Evolutionary conservation across 92 coral and sea anemone species (phyloP).

Genomic region (Porites divaricata): DNA sequence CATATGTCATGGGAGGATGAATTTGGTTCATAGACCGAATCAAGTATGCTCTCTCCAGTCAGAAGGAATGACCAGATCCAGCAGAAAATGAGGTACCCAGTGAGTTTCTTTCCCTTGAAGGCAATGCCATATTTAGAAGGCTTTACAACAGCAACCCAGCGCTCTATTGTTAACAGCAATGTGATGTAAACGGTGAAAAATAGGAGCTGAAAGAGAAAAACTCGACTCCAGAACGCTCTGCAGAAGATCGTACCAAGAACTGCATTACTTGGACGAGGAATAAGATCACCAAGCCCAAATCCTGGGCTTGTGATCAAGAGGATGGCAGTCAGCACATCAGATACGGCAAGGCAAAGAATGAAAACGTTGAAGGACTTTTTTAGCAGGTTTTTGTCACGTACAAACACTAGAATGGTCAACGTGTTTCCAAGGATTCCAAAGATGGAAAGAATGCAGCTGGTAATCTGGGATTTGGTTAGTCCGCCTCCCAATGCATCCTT

Average conservation of each 20-base stretch:
- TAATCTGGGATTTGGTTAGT: too few relatives aligned
- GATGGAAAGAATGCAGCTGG: too few relatives aligned
- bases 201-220: slow-evolving; percentile 71
- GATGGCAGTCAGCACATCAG: not conserved
- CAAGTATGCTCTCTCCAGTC: not conserved
- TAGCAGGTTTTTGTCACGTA: not conserved
- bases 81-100: slow-evolving; percentile 49
- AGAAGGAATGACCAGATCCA: slow-evolving; percentile 58
- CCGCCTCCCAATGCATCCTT: too few relatives aligned
- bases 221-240: slow-evolving; percentile 69
- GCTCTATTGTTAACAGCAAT: slow-evolving; percentile 79
- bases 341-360: not conserved
- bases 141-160: slow-evolving; percentile 82
- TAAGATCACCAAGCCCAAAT: not conserved
- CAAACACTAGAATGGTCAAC: not conserved
- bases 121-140: slow-evolving; percentile 67
- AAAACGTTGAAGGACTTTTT: not conserved
- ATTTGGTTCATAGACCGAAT: not conserved
- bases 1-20: not conserved
- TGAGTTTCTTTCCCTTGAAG: slow-evolving; percentile 50
- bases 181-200: slow-evolving; percentile 73
- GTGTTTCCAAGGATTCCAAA: not conserved
- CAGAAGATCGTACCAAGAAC: slow-evolving; percentile 60
- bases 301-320: not conserved
- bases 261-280: not conserved